A percentile compares a stretch with the other conserved stretches of the same genome.
phyloP scores from a whole-genome alignment of 2,113 vertebrate genomes.

The Rattus norvegicus region DNA sequence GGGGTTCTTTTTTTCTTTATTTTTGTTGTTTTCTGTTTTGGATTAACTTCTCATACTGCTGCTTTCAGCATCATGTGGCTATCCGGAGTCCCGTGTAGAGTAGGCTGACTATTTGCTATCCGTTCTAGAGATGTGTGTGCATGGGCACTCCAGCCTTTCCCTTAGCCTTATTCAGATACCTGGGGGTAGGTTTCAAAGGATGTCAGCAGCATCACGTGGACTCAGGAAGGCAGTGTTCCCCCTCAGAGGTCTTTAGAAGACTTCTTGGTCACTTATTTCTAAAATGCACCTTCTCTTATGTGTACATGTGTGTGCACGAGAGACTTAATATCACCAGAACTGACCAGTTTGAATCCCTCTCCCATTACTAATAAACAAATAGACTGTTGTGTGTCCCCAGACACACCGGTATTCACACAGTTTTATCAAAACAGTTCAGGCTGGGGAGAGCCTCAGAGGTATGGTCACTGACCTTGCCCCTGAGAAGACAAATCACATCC shows the following conservation, averaged over 20 bases:
- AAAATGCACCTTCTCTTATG: background rate
- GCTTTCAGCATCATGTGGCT: background rate
- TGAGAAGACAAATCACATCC: background rate
- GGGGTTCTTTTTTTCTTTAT: background rate
- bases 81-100: background rate
- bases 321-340: background rate
- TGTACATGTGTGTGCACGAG: background rate
- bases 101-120: background rate
- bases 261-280: background rate
- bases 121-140: background rate
- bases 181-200: background rate
- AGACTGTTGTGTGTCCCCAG: background rate
- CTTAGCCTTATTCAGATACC: background rate
- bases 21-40: background rate
- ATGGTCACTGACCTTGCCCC: background rate
- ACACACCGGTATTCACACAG: background rate
- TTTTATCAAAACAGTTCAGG: background rate
- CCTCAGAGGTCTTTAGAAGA: background rate
- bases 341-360: background rate
- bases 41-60: background rate
- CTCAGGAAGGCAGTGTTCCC: background rate
- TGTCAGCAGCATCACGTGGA: background rate
- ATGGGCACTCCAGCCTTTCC: background rate
- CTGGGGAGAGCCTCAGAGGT: background rate
- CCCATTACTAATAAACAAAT: background rate